A percentile compares a stretch with the other conserved stretches of the same genome.
Evolutionary conservation across 2,797 vertebrate genomes (phyloP).

Genomic region (Sparus aurata): DNA sequence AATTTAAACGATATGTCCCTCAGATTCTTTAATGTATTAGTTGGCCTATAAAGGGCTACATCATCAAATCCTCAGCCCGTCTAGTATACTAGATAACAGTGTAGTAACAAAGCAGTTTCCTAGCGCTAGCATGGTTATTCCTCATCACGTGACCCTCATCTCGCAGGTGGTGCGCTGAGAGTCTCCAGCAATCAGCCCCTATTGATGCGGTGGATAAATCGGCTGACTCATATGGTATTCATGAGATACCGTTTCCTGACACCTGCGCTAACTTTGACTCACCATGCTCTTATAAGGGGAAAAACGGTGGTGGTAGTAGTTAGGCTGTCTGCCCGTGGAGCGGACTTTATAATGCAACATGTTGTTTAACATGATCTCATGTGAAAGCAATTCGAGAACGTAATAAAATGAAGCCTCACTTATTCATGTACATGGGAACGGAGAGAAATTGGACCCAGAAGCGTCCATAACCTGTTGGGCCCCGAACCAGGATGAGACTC

Average conservation of each 20-base stretch:
- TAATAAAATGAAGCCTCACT: conserved; percentile 14
- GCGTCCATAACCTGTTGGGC: neutral
- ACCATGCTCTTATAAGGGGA: neutral
- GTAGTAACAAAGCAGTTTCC: neutral
- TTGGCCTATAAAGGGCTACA: neutral
- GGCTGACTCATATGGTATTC: neutral
- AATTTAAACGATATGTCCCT: neutral
- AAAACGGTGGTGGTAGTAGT: neutral
- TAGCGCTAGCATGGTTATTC: neutral
- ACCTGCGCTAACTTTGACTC: neutral
- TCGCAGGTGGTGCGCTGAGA: neutral
- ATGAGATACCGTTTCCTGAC: neutral
- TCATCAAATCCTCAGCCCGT: neutral
- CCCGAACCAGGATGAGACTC: neutral
- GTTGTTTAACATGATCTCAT: conserved; percentile 11
- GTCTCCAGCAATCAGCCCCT: neutral
- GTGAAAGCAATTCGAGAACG: neutral
- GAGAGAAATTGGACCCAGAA: conserved; percentile 10
- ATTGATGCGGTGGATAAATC: neutral
- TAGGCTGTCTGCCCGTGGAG: neutral
- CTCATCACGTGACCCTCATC: neutral
- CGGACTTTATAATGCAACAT: conserved; percentile 1
- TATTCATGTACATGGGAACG: neutral
- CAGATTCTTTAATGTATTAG: neutral
- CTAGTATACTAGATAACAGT: neutral